Base-by-base conservation (phyloP, 2,113 vertebrate species). In the Mastomys coucha region DNA sequence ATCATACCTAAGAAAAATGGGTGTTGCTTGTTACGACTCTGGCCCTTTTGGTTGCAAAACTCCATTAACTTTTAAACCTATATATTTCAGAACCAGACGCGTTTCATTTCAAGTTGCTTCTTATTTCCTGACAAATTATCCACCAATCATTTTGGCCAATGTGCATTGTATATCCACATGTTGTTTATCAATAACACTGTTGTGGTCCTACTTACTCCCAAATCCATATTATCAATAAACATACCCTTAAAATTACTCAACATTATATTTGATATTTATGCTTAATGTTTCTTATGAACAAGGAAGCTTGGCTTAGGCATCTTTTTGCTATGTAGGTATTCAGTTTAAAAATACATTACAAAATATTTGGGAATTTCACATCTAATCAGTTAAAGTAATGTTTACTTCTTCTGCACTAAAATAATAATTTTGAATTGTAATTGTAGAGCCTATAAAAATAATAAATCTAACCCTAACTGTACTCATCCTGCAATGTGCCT, bases 231-330 rank as follows among this genome's bases (percentile, higher is more conserved):
- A 24, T n/a, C 67, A 82, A 22, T 56, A 85, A 1, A 92, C 39
- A 6, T 88, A 76, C 75, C n/a, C 91, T 75, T 91, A 58, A 97
- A 58, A 72, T 51, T 82, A 12, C 0, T 33, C 63, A 26, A 26
- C 96, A 72, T 75, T 31, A 77, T 56, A 73, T 45, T 92, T 96
- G 28, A 63, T 58, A 45, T 81, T 92, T 87, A 75, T 85, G 67
- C 82, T 86, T 73, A 91, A 16, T 60, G 65, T 95, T 91, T 75
- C 63, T 70, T 92, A 10, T 82, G 26, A 94, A 63, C 7, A 81
- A 89, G 92, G 92, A 96, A 94, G 26, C 39, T 94, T 98, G 92
- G 91, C n/a, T 95, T 93, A 80, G 49, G 17, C 17, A n/a, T 73
- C 76, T 42, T 6, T 90, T 96, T 81, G 80, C 8, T 92, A 76